Evolutionary conservation across 2,888 invertebrate species (phyloP).

Genomic region (Norana najaformis): DNA sequence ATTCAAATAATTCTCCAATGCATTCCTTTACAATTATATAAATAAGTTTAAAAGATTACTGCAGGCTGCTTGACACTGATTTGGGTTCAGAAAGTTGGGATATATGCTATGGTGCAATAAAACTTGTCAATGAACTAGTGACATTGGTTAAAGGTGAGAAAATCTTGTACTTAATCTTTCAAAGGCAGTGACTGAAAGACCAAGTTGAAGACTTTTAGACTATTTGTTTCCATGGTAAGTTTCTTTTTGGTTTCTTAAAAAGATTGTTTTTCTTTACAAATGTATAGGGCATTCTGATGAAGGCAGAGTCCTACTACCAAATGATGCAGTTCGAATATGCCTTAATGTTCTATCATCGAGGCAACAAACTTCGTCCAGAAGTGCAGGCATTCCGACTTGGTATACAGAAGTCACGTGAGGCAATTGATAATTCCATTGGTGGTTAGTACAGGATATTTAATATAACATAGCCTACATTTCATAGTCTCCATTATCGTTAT

Average conservation of each 20-base stretch:
- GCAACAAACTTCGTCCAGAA: conserved; percentile 81
- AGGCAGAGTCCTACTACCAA: conserved; percentile 88
- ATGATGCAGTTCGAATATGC: conserved; percentile 91
- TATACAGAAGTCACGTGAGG: conserved; percentile 89
- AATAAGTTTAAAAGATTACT: too few relatives aligned
- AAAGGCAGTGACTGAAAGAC: too few relatives aligned
- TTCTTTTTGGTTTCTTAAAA: background rate
- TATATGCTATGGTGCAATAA: background rate
- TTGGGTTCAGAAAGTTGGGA: background rate
- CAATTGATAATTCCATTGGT: conserved; percentile 87
- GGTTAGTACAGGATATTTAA: conserved; percentile 52
- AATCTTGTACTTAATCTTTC: background rate
- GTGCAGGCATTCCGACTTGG: conserved; percentile 74
- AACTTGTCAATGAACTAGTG: background rate
- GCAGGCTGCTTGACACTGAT: too few relatives aligned
- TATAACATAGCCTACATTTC: background rate
- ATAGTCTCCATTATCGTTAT: too few relatives aligned
- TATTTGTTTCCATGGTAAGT: background rate
- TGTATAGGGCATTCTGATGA: conserved; percentile 76
- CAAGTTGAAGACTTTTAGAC: too few relatives aligned
- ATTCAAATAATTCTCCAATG: too few relatives aligned
- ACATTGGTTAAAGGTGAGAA: background rate
- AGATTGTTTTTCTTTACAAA: background rate
- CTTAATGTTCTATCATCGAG: conserved; percentile 86
- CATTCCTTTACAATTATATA: too few relatives aligned